Conservation (phyloP, 2,113 vertebrate species). For the Isichthys henryi region DNA sequence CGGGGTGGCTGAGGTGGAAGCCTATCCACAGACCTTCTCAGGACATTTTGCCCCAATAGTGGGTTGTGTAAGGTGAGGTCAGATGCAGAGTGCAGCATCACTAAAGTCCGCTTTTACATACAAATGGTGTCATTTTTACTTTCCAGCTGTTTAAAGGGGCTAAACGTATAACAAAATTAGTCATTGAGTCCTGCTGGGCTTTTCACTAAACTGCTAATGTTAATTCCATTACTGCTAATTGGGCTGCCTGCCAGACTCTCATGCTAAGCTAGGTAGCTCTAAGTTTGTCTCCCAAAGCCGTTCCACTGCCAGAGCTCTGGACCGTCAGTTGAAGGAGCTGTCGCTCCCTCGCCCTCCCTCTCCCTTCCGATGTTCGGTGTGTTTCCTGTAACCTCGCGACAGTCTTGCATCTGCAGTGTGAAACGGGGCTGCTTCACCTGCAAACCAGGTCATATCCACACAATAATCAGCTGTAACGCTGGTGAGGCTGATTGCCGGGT, state of each 20-base stretch:
- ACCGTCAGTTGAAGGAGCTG: neutral
- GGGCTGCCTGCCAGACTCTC: neutral
- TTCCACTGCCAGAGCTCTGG: neutral
- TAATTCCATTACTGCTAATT: neutral
- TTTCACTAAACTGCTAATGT: neutral
- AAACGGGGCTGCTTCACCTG: neutral
- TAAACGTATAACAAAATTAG: neutral
- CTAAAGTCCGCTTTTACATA: neutral
- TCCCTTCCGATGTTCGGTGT: neutral
- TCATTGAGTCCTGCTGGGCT: neutral
- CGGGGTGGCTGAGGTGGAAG: neutral
- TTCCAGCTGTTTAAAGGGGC: neutral
- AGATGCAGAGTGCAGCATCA: neutral
- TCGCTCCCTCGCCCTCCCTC: neutral
- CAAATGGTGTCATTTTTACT: neutral
- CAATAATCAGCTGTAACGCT: neutral
- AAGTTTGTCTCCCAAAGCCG: neutral
- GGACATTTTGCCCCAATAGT: neutral
- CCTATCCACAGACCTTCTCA: neutral
- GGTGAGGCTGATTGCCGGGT: neutral
- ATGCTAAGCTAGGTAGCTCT: neutral
- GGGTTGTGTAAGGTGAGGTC: neutral
- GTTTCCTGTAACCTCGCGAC: neutral
- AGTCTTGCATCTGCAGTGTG: neutral
- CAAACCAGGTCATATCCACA: neutral